A percentile compares a stretch with the other conserved stretches of the same genome.
Conservation (phyloP, 64 coral and sea anemone genomes). For the Montipora efflorescens region DNA sequence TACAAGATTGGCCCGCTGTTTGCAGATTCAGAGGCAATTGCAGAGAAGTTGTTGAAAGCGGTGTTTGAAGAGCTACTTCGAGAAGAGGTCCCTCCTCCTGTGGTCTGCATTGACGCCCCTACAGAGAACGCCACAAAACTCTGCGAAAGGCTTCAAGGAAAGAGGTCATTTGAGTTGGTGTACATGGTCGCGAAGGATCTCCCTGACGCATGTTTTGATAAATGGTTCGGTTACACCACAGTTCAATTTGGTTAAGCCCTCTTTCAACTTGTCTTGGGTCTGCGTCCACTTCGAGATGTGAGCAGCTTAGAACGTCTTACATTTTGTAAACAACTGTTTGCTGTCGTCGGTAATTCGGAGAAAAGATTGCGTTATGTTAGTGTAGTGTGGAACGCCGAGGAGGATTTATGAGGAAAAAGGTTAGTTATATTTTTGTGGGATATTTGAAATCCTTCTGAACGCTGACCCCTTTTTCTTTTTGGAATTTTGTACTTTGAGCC, state of each 20-base stretch:
- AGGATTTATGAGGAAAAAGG: too few species aligned
- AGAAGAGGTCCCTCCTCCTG: neutral
- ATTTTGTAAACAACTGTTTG: too few species aligned
- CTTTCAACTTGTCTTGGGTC: neutral
- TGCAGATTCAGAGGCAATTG: constrained; percentile 31
- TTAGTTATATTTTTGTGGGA: too few species aligned
- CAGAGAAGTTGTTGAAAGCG: constrained; percentile 22
- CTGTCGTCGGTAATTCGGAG: too few species aligned
- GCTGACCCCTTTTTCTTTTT: too few species aligned
- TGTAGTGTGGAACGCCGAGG: too few species aligned
- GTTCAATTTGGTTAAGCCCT: neutral
- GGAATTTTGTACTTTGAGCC: too few species aligned
- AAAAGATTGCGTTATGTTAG: too few species aligned
- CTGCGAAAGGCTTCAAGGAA: neutral
- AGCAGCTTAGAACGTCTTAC: too few species aligned
- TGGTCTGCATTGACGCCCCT: neutral
- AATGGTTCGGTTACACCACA: neutral
- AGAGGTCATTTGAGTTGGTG: neutral
- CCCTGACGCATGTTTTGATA: constrained; percentile 2
- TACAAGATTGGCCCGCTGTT: neutral
- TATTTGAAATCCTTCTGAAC: too few species aligned
- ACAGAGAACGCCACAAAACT: neutral
- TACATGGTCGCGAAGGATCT: neutral
- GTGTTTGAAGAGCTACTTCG: constrained; percentile 21
- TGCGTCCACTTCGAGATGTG: neutral